phyloP scores from a whole-genome alignment of 2,888 invertebrate species.

The Temnothorax unifasciatus region DNA sequence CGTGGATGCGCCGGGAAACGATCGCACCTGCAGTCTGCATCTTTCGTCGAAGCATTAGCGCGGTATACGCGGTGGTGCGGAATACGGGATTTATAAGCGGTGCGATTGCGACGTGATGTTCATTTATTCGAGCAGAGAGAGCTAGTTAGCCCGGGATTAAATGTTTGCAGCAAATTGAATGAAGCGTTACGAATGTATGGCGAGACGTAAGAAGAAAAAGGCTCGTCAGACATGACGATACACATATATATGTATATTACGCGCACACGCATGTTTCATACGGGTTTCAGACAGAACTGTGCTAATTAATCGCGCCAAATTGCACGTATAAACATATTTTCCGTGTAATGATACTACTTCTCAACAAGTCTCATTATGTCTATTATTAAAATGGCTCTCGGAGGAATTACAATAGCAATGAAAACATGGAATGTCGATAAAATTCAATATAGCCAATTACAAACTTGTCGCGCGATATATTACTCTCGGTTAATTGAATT shows the following conservation, averaged over 20 bases:
- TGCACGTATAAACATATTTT: slow-evolving; percentile 6
- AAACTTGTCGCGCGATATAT: slow-evolving; percentile 30
- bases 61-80: slow-evolving; percentile 19
- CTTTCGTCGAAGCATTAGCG: slow-evolving; percentile 40
- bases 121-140: neutral
- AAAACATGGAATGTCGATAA: slow-evolving; percentile 43
- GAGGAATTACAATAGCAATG: slow-evolving; percentile 19
- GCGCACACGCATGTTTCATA: neutral
- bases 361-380: slow-evolving; percentile 31
- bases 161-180: slow-evolving; percentile 17
- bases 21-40: slow-evolving; percentile 47
- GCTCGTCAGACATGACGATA: neutral
- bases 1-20: slow-evolving; percentile 50
- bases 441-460: slow-evolving; percentile 51
- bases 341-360: neutral
- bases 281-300: neutral
- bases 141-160: neutral
- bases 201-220: neutral
- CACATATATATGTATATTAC: neutral
- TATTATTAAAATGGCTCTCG: slow-evolving; percentile 12
- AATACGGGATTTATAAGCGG: neutral
- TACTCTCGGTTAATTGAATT: slow-evolving; percentile 45
- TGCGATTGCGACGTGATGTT: neutral
- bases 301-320: slow-evolving; percentile 18
- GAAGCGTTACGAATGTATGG: neutral